Evolutionary conservation across 2,113 vertebrate genomes (phyloP).

Genomic region (Lophochroa leadbeateri): DNA sequence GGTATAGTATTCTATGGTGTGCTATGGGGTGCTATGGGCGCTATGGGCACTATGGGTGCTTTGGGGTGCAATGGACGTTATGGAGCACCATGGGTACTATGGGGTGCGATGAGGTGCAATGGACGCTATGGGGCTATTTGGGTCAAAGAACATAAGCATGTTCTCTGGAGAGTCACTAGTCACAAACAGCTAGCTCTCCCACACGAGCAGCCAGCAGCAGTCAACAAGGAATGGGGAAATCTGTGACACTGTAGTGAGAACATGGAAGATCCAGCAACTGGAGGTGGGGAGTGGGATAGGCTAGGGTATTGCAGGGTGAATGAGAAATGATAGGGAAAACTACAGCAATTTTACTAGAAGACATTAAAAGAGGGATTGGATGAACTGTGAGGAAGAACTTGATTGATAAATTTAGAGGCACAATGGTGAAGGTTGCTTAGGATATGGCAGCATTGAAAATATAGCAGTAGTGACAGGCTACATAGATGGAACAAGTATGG

Average conservation of each 20-base stretch:
- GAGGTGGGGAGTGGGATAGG: neutral
- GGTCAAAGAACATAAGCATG: neutral
- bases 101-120: no score
- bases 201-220: fast-evolving
- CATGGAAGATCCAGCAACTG: neutral
- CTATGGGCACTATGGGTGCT: no score
- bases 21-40: no score
- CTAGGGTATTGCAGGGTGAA: neutral
- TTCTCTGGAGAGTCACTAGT: neutral
- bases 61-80: no score
- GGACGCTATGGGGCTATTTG: no score
- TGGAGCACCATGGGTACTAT: no score
- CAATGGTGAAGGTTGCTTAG: neutral
- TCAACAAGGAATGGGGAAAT: neutral
- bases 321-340: neutral
- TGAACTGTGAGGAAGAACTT: neutral
- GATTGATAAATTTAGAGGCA: neutral
- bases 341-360: neutral
- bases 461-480: fast-evolving
- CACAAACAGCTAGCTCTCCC: neutral
- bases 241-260: neutral
- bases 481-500: fast-evolving
- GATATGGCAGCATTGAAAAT: neutral
- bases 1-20: no score
- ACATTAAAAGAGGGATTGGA: neutral